Percentiles rank a stretch among this genome's conserved stretches.
These are phyloP conservation scores for Musca domestica DNA, from an alignment of 1,140 invertebrate species.

Conservation along the genomic window DNA sequence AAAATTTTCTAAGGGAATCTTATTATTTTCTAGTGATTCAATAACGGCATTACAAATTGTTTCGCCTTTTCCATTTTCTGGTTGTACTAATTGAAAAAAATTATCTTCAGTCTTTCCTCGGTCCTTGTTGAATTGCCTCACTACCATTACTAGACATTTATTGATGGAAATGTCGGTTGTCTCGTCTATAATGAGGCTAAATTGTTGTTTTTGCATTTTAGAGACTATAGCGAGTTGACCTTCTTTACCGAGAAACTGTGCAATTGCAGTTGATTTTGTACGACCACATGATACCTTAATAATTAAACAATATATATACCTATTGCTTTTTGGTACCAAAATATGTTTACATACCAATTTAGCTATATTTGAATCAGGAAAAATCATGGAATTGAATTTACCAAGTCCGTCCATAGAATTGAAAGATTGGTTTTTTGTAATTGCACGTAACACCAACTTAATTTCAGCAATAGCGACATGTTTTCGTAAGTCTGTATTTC, in stretches of 20 bases:
- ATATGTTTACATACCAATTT: not conserved
- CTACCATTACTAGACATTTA: slow-evolving; percentile 2
- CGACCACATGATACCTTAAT: not conserved
- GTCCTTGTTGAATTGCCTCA: not conserved
- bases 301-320: not conserved
- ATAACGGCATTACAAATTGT: too few species aligned
- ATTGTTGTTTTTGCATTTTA: slow-evolving; percentile 7
- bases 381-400: too few species aligned
- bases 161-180: slow-evolving; percentile 5
- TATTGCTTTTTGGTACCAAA: not conserved
- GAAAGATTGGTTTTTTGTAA: not conserved
- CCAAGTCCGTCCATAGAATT: too few species aligned
- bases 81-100: not conserved
- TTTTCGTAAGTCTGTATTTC: not conserved
- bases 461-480: not conserved
- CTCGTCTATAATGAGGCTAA: slow-evolving; percentile 11
- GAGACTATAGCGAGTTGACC: not conserved
- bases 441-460: not conserved
- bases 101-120: not conserved
- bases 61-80: not conserved
- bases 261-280: not conserved
- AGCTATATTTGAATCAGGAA: not conserved
- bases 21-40: too few species aligned
- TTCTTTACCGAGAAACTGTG: slow-evolving; percentile 1
- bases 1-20: too few species aligned